Percentiles rank a stretch among this genome's conserved stretches.
These are phyloP conservation scores for Pontoporia blainvillei DNA, from an alignment of 2,113 vertebrate genomes.

Conservation along the genomic window DNA sequence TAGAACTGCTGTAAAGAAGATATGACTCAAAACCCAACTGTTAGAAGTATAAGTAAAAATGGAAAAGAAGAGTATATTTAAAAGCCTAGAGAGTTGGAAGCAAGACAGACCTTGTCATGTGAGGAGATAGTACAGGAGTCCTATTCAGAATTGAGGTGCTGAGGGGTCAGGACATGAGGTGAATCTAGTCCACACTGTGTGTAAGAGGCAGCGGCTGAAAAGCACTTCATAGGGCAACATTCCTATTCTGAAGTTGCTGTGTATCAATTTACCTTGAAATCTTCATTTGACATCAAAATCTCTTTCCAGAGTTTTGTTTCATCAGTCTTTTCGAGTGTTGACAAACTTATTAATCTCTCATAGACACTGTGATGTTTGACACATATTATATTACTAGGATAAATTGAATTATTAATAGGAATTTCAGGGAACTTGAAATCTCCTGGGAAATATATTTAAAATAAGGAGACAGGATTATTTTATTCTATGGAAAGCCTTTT, in stretches of 20 bases:
- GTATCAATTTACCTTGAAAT: conserved; percentile 64
- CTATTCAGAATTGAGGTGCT: not conserved
- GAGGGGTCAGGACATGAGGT: not conserved
- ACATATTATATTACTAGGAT: conserved; percentile 68
- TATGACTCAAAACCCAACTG: not conserved
- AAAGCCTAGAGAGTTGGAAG: not conserved
- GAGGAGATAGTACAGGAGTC: not conserved
- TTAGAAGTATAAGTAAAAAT: not conserved
- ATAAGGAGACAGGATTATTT: conserved; percentile 54
- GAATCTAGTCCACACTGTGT: not conserved
- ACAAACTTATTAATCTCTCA: conserved; percentile 70
- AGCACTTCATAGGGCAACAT: not conserved
- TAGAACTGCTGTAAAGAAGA: not conserved
- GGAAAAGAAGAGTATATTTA: not conserved
- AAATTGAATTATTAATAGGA: conserved; percentile 76
- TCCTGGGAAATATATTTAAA: conserved; percentile 65
- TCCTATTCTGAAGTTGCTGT: conserved; percentile 38
- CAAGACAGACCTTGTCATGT: not conserved
- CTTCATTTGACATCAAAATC: conserved; percentile 69
- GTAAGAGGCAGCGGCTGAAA: not conserved
- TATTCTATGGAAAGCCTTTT: conserved; percentile 50
- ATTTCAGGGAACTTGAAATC: conserved; percentile 70
- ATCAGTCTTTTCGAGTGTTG: conserved; percentile 70
- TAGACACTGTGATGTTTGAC: conserved; percentile 70
- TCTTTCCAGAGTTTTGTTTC: conserved; percentile 59